Percentiles rank a stretch among this genome's conserved stretches.
These are phyloP conservation scores for Ameiurus melas DNA, from an alignment of 2,113 vertebrate species.

Conservation along the genomic window DNA sequence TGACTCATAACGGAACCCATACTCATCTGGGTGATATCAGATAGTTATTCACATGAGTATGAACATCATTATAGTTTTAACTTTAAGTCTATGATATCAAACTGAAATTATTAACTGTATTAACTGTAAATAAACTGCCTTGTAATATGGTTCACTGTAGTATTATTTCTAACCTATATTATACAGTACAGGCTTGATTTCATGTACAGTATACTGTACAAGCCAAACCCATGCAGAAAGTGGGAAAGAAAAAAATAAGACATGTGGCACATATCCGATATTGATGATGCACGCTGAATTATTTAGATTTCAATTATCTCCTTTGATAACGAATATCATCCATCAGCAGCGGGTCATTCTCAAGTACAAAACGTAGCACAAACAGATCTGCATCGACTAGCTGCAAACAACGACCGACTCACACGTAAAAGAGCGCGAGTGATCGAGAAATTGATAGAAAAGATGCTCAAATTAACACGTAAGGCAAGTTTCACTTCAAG, in stretches of 20 bases:
- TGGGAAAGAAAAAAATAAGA: neutral
- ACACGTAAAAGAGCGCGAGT: too few relatives aligned
- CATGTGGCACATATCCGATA: conserved; percentile 17
- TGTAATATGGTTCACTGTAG: neutral
- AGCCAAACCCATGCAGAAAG: neutral
- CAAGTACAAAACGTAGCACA: neutral
- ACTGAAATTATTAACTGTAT: neutral
- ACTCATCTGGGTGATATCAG: too few relatives aligned
- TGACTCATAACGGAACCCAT: neutral
- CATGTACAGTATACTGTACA: neutral
- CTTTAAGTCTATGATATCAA: neutral
- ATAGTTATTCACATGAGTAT: neutral
- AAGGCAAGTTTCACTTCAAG: neutral
- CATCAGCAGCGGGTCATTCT: neutral
- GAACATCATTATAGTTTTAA: neutral
- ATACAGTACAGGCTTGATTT: neutral
- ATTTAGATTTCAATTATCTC: conserved; percentile 38
- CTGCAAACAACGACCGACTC: too few relatives aligned
- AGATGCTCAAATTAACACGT: neutral
- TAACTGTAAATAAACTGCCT: neutral
- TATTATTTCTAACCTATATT: neutral
- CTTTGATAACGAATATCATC: neutral
- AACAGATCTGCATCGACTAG: neutral
- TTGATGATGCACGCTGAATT: conserved; percentile 25
- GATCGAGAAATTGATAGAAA: neutral